phyloP scores from a whole-genome alignment of 2,113 vertebrate genomes.

The Seriola quinqueradiata region DNA sequence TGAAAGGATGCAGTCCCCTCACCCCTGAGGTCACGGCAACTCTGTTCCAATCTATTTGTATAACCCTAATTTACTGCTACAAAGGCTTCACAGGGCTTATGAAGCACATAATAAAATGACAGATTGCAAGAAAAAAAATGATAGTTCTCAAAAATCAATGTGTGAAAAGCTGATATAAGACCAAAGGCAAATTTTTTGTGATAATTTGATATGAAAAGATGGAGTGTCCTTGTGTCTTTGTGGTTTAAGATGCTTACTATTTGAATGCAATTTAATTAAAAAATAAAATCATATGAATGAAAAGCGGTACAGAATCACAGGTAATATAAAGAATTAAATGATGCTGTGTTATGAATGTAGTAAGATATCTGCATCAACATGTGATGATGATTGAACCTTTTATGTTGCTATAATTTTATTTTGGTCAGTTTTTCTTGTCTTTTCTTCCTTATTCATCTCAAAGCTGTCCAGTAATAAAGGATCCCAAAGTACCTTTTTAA shows the following conservation, averaged over 20 bases:
- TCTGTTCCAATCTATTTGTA: constrained; percentile 2
- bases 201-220: not conserved
- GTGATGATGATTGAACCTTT: too few relatives aligned
- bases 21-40: not conserved
- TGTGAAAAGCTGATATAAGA: not conserved
- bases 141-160: not conserved
- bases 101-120: constrained; percentile 1
- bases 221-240: not conserved
- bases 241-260: not conserved
- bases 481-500: not conserved
- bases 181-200: not conserved
- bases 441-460: not conserved
- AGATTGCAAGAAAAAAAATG: not conserved
- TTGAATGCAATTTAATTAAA: not conserved
- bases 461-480: not conserved
- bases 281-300: not conserved
- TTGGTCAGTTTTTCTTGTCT: not conserved
- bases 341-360: not conserved
- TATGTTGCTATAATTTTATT: not conserved
- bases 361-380: not conserved
- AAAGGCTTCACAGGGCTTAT: constrained; percentile 2
- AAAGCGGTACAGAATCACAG: not conserved
- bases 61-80: not conserved
- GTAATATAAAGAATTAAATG: not conserved
- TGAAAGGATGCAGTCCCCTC: not conserved